Evolutionary conservation across 1,140 invertebrate species (phyloP), one percentile per base, ranked within the genome.

Genomic region (Wiebesia pumilae): DNA sequence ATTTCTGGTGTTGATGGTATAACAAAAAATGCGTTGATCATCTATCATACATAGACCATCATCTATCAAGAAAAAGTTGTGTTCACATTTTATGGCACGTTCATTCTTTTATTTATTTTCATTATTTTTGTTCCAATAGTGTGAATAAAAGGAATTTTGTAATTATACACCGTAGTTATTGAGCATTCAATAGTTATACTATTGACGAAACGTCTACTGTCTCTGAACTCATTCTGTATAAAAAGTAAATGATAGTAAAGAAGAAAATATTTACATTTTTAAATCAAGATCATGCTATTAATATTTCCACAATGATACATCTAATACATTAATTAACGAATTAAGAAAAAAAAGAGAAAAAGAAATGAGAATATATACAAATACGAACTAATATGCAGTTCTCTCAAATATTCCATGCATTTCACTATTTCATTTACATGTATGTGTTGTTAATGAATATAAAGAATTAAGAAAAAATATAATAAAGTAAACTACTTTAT

Each of bases 371-470:
- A 88, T 89, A 90, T 86, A 90, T 89, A 83, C 87, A 85, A 83
- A 88, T 79, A 83, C 65, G 69, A 88, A 90, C 90, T 91, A 93
- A 93, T 90, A 92, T 88, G 90, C 90, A 91, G 90, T 79, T 83
- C 73, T 92, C 89, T 93, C 90, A 91, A 77, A 91, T 93, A 92
- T 92, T 92, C 90, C 92, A 93, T 90, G 90, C 90, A 91, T 91
- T 91, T 87, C 65, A 80, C 58, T 90, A 92, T 88, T 92, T 92
- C 90, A 91, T 93, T 92, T 91, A 93, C 88, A 91, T 91, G 91
- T 92, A 92, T 89, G 91, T 92, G 91, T 87, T 92, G 91, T 92
- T 92, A 93, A 91, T 90, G 85, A 89, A 87, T 90, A 92, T 91
- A 89, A 89, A 89, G 82, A 90, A 89, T 88, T 88, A 88, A 82